A percentile compares a stretch with the other conserved stretches of the same genome.
Conservation (phyloP, 2,797 vertebrate species). For the Crenuchus spilurus region DNA sequence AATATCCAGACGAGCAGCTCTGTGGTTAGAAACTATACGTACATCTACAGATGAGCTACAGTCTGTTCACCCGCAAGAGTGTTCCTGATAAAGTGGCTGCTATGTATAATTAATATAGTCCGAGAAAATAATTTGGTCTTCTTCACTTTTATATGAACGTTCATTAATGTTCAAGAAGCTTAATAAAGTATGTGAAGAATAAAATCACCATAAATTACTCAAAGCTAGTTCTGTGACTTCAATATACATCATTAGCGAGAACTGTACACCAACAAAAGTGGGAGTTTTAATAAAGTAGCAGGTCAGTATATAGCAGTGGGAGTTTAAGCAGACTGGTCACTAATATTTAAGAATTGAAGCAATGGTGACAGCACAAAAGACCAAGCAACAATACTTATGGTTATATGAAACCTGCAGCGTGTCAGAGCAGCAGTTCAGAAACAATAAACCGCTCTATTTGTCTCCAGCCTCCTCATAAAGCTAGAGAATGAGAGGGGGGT, state of each 20-base stretch:
- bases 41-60: too few relatives aligned
- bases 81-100: too few relatives aligned
- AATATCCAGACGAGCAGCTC: too few relatives aligned
- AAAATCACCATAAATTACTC: too few relatives aligned
- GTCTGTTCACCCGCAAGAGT: too few relatives aligned
- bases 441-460: slow-evolving; percentile 14
- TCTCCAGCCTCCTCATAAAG: slow-evolving; percentile 23
- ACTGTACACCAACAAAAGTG: too few relatives aligned
- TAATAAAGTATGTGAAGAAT: not conserved
- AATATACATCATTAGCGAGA: too few relatives aligned
- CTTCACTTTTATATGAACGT: too few relatives aligned
- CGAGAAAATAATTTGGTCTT: too few relatives aligned
- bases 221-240: too few relatives aligned
- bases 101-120: too few relatives aligned
- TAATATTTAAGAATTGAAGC: not conserved
- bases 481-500: not conserved
- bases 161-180: not conserved
- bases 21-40: too few relatives aligned
- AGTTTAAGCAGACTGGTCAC: not conserved
- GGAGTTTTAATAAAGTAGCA: not conserved
- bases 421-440: not conserved
- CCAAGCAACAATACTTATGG: not conserved
- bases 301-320: not conserved
- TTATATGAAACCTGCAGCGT: not conserved
- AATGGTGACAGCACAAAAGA: not conserved